Evolutionary conservation across 2,797 vertebrate genomes (phyloP).

Genomic region (Selene dorsalis): DNA sequence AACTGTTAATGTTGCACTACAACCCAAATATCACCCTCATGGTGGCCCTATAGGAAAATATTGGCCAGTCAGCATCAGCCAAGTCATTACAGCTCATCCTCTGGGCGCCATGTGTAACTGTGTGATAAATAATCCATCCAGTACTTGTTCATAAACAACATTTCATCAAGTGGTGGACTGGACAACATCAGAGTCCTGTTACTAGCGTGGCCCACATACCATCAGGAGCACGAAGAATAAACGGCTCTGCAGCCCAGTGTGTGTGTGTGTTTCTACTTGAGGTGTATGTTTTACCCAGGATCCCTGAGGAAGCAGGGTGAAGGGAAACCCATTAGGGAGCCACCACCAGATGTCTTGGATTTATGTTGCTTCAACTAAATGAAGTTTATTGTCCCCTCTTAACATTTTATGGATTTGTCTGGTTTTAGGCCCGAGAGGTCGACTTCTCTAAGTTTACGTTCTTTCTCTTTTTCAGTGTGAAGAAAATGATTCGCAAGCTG

Average conservation of each 20-base stretch:
- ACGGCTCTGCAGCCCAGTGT: not conserved
- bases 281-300: slow-evolving; percentile 35
- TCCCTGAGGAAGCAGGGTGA: slow-evolving; percentile 14
- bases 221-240: not conserved
- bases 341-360: slow-evolving; percentile 2
- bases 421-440: not conserved
- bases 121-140: not conserved
- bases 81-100: not conserved
- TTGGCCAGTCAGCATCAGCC: not conserved
- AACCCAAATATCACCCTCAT: not conserved
- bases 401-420: slow-evolving; percentile 16
- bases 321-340: not conserved
- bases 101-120: not conserved
- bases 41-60: not conserved
- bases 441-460: not conserved
- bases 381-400: slow-evolving; percentile 12
- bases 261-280: not conserved
- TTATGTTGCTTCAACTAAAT: slow-evolving; percentile 14
- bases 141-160: not conserved
- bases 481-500: not conserved
- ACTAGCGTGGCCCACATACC: not conserved
- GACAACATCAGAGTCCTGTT: too few species aligned
- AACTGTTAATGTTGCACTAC: not conserved
- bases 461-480: not conserved
- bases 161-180: not conserved